Percentiles rank a stretch among this genome's conserved stretches.
phyloP scores from a whole-genome alignment of 1,140 invertebrate genomes.

The Pachypsylla venusta region DNA sequence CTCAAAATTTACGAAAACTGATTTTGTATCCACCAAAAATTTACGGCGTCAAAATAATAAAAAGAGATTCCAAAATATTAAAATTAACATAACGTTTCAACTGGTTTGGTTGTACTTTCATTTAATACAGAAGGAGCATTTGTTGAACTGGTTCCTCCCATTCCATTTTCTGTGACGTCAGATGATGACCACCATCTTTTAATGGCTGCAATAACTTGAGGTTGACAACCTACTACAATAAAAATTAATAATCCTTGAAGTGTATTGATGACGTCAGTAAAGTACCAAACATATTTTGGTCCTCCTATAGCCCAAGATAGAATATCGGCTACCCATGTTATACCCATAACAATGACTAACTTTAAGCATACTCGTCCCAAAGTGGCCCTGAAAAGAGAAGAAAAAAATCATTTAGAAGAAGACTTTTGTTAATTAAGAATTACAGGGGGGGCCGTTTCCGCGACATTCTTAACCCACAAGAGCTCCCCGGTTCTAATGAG shows the following conservation, averaged over 20 bases:
- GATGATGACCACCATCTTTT: conserved; percentile 33
- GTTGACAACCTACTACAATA: conserved; percentile 71
- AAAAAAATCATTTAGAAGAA: too few relatives aligned
- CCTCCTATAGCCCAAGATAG: conserved; percentile 57
- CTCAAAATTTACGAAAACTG: too few relatives aligned
- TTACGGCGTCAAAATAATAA: too few relatives aligned
- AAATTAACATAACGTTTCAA: conserved; percentile 2
- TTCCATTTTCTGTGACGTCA: not conserved
- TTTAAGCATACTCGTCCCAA: conserved; percentile 64
- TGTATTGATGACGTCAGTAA: conserved; percentile 56
- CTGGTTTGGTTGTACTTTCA: conserved; percentile 2
- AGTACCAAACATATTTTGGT: conserved; percentile 50
- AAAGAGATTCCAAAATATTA: too few relatives aligned
- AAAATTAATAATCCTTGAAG: conserved; percentile 80
- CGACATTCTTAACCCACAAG: too few relatives aligned
- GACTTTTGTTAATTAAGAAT: too few relatives aligned
- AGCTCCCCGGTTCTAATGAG: too few relatives aligned
- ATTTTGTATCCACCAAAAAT: too few relatives aligned
- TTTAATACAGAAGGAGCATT: not conserved
- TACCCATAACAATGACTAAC: conserved; percentile 69
- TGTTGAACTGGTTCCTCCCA: conserved; percentile 2
- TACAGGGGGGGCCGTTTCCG: too few relatives aligned
- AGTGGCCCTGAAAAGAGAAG: conserved; percentile 43
- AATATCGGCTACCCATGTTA: conserved; percentile 70
- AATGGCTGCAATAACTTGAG: conserved; percentile 49